Evolutionary conservation across 2,113 vertebrate genomes (phyloP).

Genomic region (Dicrurus megarhynchus): DNA sequence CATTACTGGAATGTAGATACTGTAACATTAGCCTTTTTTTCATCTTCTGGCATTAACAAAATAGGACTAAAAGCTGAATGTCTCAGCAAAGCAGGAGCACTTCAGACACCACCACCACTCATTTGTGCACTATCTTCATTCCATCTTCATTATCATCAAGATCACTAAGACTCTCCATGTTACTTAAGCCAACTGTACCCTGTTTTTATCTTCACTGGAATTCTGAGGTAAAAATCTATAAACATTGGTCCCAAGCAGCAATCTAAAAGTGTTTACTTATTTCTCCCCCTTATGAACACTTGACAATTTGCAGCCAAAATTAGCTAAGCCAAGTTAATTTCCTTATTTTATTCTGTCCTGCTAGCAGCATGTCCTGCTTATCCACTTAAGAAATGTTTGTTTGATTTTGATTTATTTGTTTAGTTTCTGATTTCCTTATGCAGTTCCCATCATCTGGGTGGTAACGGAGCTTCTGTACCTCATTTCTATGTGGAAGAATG

Average conservation of each 20-base stretch:
- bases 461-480: background rate
- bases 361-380: slow-evolving; percentile 58
- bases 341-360: slow-evolving; percentile 1
- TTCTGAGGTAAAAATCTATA: slow-evolving; percentile 50
- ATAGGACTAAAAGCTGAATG: background rate
- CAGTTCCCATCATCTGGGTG: slow-evolving; percentile 49
- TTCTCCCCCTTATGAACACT: background rate
- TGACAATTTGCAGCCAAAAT: slow-evolving; percentile 31
- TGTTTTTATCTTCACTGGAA: slow-evolving; percentile 70
- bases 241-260: background rate
- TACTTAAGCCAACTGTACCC: slow-evolving; percentile 1
- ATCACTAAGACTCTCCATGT: background rate
- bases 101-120: background rate
- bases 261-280: slow-evolving; percentile 27
- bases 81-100: background rate
- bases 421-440: slow-evolving; percentile 54
- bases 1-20: background rate
- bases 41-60: background rate
- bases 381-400: slow-evolving; percentile 53
- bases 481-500: background rate
- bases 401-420: slow-evolving; percentile 57
- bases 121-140: background rate
- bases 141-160: slow-evolving; percentile 2
- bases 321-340: slow-evolving; percentile 51
- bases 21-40: background rate